These are phyloP conservation scores for Parotocinclus haroldoi DNA, from an alignment of 2,797 vertebrate genomes.

Conservation along the genomic window DNA sequence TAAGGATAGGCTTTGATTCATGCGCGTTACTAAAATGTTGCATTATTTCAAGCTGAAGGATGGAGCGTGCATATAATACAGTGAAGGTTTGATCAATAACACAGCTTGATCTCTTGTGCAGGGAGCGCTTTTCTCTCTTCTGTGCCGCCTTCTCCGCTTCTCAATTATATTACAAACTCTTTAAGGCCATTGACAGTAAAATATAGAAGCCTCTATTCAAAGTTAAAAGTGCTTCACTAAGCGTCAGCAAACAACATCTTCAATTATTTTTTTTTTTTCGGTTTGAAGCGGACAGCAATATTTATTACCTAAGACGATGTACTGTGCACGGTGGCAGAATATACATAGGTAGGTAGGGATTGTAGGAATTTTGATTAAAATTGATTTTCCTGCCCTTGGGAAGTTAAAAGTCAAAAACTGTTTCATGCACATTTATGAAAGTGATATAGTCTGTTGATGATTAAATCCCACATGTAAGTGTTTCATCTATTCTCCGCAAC, in stretches of 20 bases:
- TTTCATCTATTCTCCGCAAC: slow-evolving; percentile 65
- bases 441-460: slow-evolving; percentile 96
- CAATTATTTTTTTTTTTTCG: slow-evolving; percentile 58
- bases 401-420: slow-evolving; percentile 91
- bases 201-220: slow-evolving; percentile 60
- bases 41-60: slow-evolving; percentile 28
- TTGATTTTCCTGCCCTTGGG: slow-evolving; percentile 93
- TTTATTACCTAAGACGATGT: slow-evolving; percentile 86
- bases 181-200: slow-evolving; percentile 72
- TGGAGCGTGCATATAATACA: slow-evolving; percentile 46
- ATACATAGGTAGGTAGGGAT: slow-evolving; percentile 80
- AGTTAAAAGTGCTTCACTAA: slow-evolving; percentile 67
- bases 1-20: not conserved
- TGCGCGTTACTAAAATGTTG: slow-evolving; percentile 11
- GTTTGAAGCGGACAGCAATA: slow-evolving; percentile 64
- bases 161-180: slow-evolving; percentile 70
- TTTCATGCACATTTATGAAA: slow-evolving; percentile 95
- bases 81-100: slow-evolving; percentile 50
- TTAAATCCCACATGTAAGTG: slow-evolving; percentile 94
- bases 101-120: slow-evolving; percentile 36
- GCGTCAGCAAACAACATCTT: slow-evolving; percentile 69
- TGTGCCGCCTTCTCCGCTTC: slow-evolving; percentile 53
- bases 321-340: slow-evolving; percentile 79
- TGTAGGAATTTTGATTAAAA: slow-evolving; percentile 95
- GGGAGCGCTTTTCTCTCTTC: slow-evolving; percentile 38